Evolutionary conservation across 2,113 vertebrate genomes (phyloP).

Genomic region (Aleadryas rufinucha): DNA sequence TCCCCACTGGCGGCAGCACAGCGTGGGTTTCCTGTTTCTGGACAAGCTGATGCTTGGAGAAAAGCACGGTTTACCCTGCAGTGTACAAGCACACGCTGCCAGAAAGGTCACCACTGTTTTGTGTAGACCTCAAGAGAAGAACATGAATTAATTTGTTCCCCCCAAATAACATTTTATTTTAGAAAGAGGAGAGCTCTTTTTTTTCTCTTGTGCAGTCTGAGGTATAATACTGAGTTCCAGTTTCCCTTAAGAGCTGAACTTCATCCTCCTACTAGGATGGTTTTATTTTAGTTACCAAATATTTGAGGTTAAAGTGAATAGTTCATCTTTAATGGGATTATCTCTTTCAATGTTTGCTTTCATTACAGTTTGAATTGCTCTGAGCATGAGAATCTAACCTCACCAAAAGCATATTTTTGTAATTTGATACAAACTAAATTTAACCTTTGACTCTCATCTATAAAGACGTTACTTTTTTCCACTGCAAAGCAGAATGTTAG

Average conservation of each 20-base stretch:
- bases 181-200: not conserved
- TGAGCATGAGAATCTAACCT: constrained; percentile 79
- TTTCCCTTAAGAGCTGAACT: constrained; percentile 33
- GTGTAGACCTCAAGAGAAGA: constrained; percentile 19
- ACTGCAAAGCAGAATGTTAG: constrained; percentile 60
- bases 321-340: constrained; percentile 81
- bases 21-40: rapidly evolving
- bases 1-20: rapidly evolving
- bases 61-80: not conserved
- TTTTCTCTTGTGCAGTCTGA: not conserved
- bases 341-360: constrained; percentile 79
- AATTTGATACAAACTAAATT: constrained; percentile 82
- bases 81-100: not conserved
- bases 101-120: not conserved
- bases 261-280: constrained; percentile 53
- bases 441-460: constrained; percentile 77
- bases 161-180: constrained; percentile 7
- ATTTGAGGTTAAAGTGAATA: constrained; percentile 74
- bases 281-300: constrained; percentile 72
- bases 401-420: constrained; percentile 76
- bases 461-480: constrained; percentile 73
- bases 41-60: not conserved
- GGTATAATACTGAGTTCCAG: not conserved
- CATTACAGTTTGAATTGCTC: constrained; percentile 72
- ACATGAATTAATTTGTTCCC: constrained; percentile 46